Conservation (phyloP, 2,113 vertebrate species). For the Oncorhynchus gorbuscha region DNA sequence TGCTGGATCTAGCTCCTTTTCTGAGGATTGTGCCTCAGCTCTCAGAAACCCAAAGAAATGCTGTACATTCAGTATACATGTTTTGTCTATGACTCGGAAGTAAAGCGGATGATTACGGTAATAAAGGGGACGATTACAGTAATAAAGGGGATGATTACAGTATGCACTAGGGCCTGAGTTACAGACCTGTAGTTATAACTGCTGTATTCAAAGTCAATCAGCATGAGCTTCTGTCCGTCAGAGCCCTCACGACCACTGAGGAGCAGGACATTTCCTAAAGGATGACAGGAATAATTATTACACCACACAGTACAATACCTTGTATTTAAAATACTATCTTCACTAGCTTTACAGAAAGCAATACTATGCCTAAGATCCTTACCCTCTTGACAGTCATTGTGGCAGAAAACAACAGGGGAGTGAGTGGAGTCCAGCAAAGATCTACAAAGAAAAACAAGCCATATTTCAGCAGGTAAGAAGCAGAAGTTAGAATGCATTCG, state of each 20-base stretch:
- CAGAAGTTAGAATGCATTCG: no score
- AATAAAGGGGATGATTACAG: no score
- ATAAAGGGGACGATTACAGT: no score
- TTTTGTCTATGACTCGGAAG: no score
- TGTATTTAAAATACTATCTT: background rate
- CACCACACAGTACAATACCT: background rate
- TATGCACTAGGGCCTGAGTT: no score
- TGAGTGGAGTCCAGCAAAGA: constrained; percentile 83
- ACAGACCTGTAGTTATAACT: constrained; percentile 94
- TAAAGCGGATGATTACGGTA: no score
- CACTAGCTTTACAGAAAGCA: background rate
- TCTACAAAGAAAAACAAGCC: constrained; percentile 64
- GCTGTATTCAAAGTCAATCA: constrained; percentile 99
- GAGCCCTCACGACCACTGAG: constrained; percentile 80
- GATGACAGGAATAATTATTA: background rate
- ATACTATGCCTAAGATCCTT: constrained; percentile 30
- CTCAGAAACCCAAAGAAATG: no score
- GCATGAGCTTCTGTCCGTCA: constrained; percentile 89
- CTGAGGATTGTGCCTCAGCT: no score
- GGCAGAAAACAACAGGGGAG: constrained; percentile 96
- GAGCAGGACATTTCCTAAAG: constrained; percentile 87
- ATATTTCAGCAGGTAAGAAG: background rate
- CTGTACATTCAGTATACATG: no score
- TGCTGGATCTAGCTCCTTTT: no score
- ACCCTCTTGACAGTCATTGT: constrained; percentile 99